phyloP scores from a whole-genome alignment of 1,140 invertebrate genomes.

The Aphis craccivora region DNA sequence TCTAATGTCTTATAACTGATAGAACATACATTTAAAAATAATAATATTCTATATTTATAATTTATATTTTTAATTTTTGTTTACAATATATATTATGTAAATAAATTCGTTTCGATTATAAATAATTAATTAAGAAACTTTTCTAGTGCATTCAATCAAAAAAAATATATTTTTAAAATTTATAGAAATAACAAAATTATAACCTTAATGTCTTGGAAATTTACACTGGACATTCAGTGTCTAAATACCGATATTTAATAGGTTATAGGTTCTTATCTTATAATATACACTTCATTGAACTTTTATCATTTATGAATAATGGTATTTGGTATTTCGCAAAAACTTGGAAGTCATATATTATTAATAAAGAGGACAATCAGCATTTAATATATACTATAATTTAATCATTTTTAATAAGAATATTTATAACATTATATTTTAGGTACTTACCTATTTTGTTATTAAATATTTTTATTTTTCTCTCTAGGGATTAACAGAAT shows the following conservation, averaged over 20 bases:
- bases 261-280: slow-evolving; percentile 32
- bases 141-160: background rate
- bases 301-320: slow-evolving; percentile 47
- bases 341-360: background rate
- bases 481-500: background rate
- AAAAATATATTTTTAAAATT: background rate
- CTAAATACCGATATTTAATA: background rate
- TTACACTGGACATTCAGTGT: background rate
- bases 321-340: background rate
- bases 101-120: background rate
- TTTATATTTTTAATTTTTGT: background rate
- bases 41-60: background rate
- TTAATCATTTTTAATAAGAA: background rate
- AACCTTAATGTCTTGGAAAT: background rate
- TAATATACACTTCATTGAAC: slow-evolving; percentile 9
- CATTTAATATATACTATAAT: background rate
- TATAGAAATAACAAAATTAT: background rate
- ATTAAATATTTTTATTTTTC: background rate
- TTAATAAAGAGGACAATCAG: background rate
- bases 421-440: background rate
- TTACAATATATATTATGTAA: background rate
- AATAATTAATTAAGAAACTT: background rate
- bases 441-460: background rate
- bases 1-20: too few relatives aligned
- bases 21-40: background rate